Conservation (phyloP, 2,797 vertebrate genomes). For the Anas bahamensis region DNA sequence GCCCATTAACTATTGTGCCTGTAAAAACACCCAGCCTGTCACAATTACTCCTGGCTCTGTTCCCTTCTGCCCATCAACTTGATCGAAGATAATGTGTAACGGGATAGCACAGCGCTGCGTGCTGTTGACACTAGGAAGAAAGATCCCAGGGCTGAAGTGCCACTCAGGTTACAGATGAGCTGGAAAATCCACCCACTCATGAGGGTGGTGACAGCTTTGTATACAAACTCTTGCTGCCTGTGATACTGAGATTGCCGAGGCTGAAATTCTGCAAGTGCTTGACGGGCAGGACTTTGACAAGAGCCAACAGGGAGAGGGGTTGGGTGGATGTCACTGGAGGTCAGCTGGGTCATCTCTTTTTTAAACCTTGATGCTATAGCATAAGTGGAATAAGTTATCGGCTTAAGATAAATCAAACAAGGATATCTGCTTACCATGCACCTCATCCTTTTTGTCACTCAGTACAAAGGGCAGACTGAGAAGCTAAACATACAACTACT, state of each 20-base stretch:
- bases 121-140: slow-evolving; percentile 84
- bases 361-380: not conserved
- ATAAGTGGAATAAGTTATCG: not conserved
- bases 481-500: fast-evolving
- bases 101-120: slow-evolving; percentile 83
- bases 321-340: not conserved
- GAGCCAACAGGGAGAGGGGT: not conserved
- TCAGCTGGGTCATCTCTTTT: not conserved
- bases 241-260: not conserved
- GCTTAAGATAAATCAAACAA: not conserved
- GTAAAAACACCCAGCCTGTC: slow-evolving; percentile 68
- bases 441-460: not conserved
- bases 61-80: slow-evolving; percentile 69
- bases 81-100: slow-evolving; percentile 89
- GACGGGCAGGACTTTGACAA: not conserved
- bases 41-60: slow-evolving; percentile 46
- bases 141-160: slow-evolving; percentile 64
- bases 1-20: slow-evolving; percentile 71
- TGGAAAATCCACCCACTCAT: slow-evolving; percentile 72
- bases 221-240: slow-evolving; percentile 49
- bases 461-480: not conserved
- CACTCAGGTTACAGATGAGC: slow-evolving; percentile 75
- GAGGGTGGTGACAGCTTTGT: slow-evolving; percentile 70
- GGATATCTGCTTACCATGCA: not conserved
- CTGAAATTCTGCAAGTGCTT: slow-evolving; percentile 3